Conservation (phyloP, 2,113 vertebrate species). For the Alethe castanea region DNA sequence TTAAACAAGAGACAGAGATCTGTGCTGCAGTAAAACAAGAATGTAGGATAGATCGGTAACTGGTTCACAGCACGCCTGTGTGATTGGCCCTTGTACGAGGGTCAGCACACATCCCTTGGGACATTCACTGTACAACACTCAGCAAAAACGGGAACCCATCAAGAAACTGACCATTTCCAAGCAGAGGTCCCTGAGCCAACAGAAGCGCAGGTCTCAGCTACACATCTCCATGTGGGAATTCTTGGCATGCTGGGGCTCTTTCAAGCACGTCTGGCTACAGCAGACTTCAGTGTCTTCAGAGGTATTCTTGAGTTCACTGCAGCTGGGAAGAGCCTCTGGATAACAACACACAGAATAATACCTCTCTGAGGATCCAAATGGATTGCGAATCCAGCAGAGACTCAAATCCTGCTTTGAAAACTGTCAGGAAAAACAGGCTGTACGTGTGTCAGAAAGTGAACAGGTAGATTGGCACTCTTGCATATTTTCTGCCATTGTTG, state of each 20-base stretch:
- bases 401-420: not conserved
- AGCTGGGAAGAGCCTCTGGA: not conserved
- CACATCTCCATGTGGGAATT: not conserved
- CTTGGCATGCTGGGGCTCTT: not conserved
- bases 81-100: not conserved
- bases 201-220: not conserved
- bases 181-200: not conserved
- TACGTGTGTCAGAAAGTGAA: not conserved
- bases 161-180: not conserved
- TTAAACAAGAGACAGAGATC: not conserved
- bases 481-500: not conserved
- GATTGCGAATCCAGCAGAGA: not conserved
- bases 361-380: not conserved
- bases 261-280: rapidly evolving
- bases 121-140: not conserved
- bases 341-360: not conserved
- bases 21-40: not conserved
- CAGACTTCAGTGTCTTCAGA: rapidly evolving
- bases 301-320: not conserved
- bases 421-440: not conserved
- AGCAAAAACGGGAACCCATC: not conserved
- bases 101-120: not conserved
- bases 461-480: not conserved
- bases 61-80: rapidly evolving
- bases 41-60: rapidly evolving